Percentiles rank a stretch among this genome's conserved stretches.
Conservation (phyloP, 2,113 vertebrate genomes). For the Bubo blakistoni region DNA sequence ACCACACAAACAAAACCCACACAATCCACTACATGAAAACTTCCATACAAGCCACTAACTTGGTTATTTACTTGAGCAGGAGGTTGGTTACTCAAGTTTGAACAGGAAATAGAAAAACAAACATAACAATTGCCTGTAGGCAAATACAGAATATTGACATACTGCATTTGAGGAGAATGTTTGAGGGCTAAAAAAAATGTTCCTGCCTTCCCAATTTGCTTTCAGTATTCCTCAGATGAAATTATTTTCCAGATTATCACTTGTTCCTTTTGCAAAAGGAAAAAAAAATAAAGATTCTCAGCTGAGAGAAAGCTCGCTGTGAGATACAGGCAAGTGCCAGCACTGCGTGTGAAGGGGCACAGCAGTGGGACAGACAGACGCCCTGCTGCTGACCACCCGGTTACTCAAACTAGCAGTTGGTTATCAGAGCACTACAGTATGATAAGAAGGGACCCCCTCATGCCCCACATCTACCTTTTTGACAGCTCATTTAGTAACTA, state of each 20-base stretch:
- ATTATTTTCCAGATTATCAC: background rate
- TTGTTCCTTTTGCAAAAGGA: background rate
- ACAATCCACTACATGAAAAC: background rate
- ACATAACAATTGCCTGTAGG: background rate
- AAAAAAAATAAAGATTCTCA: background rate
- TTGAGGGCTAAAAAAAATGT: background rate
- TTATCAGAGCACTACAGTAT: background rate
- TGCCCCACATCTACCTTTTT: background rate
- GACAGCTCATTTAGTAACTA: background rate
- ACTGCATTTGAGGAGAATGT: background rate
- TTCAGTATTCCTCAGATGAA: background rate
- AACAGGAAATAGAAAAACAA: background rate
- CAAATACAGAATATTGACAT: constrained; percentile 5
- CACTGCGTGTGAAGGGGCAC: accelerated
- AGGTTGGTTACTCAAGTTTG: background rate
- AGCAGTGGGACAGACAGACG: background rate
- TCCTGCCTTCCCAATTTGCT: background rate
- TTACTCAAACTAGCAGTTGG: background rate
- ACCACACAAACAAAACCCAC: background rate
- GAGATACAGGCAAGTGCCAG: background rate
- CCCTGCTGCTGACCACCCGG: background rate
- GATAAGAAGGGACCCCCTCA: background rate
- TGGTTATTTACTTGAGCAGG: background rate
- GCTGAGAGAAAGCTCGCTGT: background rate
- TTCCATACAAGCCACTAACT: background rate